Percentiles rank a stretch among this genome's conserved stretches.
Conservation (phyloP, 1,140 invertebrate genomes). For the Spodoptera litura region DNA sequence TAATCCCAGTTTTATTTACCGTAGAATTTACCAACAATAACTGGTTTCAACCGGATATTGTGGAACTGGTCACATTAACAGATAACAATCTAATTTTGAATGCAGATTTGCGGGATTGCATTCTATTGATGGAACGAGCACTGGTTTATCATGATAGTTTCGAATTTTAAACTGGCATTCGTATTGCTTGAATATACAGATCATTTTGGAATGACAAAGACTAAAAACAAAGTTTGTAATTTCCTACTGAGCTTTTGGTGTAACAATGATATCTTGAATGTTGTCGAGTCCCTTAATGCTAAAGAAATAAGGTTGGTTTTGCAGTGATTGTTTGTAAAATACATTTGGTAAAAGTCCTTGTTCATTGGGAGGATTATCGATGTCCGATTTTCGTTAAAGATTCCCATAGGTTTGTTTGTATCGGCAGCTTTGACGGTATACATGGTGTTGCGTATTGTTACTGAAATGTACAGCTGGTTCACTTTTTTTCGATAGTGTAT, state of each 20-base stretch:
- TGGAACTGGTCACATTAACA: constrained; percentile 67
- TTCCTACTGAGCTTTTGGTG: constrained; percentile 37
- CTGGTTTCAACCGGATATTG: constrained; percentile 70
- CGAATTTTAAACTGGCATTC: neutral
- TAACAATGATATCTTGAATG: constrained; percentile 23
- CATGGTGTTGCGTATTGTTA: constrained; percentile 47
- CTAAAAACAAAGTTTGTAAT: constrained; percentile 28
- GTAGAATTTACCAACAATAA: constrained; percentile 34
- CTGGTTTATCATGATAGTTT: constrained; percentile 21
- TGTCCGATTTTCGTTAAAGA: constrained; percentile 54
- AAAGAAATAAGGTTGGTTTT: constrained; percentile 16
- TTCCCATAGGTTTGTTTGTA: constrained; percentile 56
- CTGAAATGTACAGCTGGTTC: constrained; percentile 38
- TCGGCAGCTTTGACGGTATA: constrained; percentile 45
- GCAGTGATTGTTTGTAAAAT: constrained; percentile 1
- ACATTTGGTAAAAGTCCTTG: constrained; percentile 24
- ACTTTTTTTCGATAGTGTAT: constrained; percentile 18
- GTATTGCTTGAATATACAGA: neutral
- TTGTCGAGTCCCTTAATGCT: neutral
- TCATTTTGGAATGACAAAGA: neutral
- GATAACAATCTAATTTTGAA: constrained; percentile 78
- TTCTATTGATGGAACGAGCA: constrained; percentile 42
- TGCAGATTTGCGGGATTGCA: constrained; percentile 67
- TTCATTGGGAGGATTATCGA: constrained; percentile 57
- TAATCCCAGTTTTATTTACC: constrained; percentile 55